These are phyloP conservation scores for Cerastoderma edule DNA, from an alignment of 2,888 invertebrate genomes.

Conservation along the genomic window DNA sequence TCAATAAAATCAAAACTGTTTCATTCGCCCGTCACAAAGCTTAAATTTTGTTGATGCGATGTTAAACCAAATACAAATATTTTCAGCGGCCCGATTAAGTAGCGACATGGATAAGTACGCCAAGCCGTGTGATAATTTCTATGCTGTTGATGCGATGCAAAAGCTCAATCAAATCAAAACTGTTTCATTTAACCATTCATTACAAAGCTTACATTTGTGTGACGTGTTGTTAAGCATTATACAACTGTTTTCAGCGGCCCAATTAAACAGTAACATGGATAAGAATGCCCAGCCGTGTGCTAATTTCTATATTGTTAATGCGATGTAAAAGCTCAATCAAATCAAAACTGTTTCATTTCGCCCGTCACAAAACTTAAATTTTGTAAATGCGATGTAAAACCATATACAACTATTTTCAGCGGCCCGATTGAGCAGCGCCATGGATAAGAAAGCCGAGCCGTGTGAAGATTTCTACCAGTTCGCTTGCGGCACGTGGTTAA, in stretches of 20 bases:
- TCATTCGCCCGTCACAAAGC: too few relatives aligned
- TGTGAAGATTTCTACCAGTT: slow-evolving; percentile 73
- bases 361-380: too few relatives aligned
- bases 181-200: background rate
- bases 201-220: too few relatives aligned
- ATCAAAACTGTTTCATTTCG: background rate
- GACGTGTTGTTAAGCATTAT: too few relatives aligned
- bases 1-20: too few relatives aligned
- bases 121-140: slow-evolving; percentile 59
- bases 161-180: too few relatives aligned
- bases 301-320: background rate
- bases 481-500: slow-evolving; percentile 69
- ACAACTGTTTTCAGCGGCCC: slow-evolving; percentile 55
- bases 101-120: slow-evolving; percentile 61
- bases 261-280: slow-evolving; percentile 64
- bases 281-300: slow-evolving; percentile 63
- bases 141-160: too few relatives aligned
- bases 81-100: too few relatives aligned
- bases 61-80: too few relatives aligned
- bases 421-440: slow-evolving; percentile 57
- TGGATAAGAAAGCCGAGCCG: slow-evolving; percentile 63
- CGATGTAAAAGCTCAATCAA: too few relatives aligned
- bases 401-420: slow-evolving; percentile 56
- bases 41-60: too few relatives aligned
- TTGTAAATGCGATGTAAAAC: too few relatives aligned